Evolutionary conservation across 2,113 vertebrate genomes (phyloP), one percentile per base, ranked within the genome.

Genomic region (Steatornis caripensis): DNA sequence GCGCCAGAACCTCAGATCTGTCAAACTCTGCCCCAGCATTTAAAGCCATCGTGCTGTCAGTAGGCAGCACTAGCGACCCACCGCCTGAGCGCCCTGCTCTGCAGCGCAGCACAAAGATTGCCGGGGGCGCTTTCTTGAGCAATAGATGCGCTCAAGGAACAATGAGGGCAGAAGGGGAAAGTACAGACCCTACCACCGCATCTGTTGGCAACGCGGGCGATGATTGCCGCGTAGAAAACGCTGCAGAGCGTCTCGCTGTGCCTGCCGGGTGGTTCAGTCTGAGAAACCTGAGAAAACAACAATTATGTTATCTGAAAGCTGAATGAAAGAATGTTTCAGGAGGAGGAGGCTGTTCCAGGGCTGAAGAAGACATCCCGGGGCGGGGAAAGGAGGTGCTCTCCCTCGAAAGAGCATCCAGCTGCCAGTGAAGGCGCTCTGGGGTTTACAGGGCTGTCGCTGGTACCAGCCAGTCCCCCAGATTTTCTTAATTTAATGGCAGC

Each of bases 161-260:
- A 32, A 15, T 2, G 29, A 37, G 10, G 29, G 46, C 23, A 20
- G 48, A 34, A 15, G 61, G 51, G 22, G n/a, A 34, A 49, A 30
- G 58, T 5, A 14, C 3, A 37, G 46, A n/a, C 10, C 22, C 13
- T 22, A 21, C 17, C 29, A 12, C 23, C 6, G 1, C 4, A 1
- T 18, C n/a, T 5, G 1, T 6, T 15, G 51, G 39, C 64, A n/a
- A 39, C 5, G 0, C 7, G 6, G 30, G 71, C 0, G 5, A 10
- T 27, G 43, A 17, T 34, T 32, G 16, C n/a, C n/a, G n/a, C 1
- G 22, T 17, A 19, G 43, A 26, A 51, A 48, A 21, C 0, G 0
- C 24, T 12, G 4, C 48, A 43, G 62, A 61, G 37, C 29, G 2
- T 60, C 64, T 36, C 6, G 23, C 54, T 57, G 54, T 10, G 32